A percentile compares a stretch with the other conserved stretches of the same genome.
Evolutionary conservation across 2,797 vertebrate species (phyloP).

Genomic region (Columba guinea): DNA sequence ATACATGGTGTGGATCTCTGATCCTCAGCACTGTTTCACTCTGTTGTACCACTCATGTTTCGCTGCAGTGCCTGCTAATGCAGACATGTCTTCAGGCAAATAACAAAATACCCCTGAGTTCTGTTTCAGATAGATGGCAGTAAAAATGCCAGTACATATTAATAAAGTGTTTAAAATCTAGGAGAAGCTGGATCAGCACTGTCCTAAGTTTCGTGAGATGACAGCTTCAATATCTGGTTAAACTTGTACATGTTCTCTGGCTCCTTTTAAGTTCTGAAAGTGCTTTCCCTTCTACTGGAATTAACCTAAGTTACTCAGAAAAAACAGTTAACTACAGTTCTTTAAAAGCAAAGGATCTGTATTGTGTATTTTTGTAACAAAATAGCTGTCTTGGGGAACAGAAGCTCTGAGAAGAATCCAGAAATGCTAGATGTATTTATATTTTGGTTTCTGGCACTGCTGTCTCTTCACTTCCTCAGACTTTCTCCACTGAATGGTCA

Average conservation of each 20-base stretch:
- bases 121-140: neutral
- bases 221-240: neutral
- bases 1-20: fast-evolving
- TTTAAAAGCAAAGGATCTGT: neutral
- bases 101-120: neutral
- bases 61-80: neutral
- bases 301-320: neutral
- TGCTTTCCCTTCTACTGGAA: neutral
- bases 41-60: neutral
- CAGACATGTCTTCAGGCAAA: neutral
- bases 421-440: slow-evolving; percentile 6
- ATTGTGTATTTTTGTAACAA: slow-evolving; percentile 12
- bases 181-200: neutral
- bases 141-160: neutral
- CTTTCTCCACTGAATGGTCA: neutral
- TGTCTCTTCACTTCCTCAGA: neutral
- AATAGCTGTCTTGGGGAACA: slow-evolving; percentile 3
- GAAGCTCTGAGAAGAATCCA: neutral
- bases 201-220: neutral
- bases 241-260: neutral
- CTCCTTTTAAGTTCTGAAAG: neutral
- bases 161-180: neutral
- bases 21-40: neutral
- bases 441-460: slow-evolving; percentile 36
- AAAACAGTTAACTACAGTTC: neutral